phyloP scores from a whole-genome alignment of 2,797 vertebrate genomes.

The Phoebastria nigripes region DNA sequence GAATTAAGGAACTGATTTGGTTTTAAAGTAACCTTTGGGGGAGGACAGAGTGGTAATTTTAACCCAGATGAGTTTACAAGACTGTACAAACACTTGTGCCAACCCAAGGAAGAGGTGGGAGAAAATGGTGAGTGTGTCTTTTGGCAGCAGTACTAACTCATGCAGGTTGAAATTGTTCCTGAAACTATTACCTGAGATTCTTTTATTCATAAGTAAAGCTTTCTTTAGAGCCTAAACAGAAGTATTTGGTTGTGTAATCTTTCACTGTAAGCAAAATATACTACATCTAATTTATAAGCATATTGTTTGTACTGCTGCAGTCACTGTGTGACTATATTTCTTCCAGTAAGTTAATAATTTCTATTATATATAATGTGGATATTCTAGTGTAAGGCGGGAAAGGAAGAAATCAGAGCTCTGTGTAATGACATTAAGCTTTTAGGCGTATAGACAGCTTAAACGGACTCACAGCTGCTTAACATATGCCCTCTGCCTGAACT shows the following conservation, averaged over 20 bases:
- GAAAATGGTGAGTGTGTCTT: background rate
- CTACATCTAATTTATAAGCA: background rate
- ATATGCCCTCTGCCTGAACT: slow-evolving; percentile 68
- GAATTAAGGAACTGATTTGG: background rate
- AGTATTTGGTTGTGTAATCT: background rate
- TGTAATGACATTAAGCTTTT: slow-evolving; percentile 22
- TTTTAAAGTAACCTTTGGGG: background rate
- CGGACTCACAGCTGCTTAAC: slow-evolving; percentile 54
- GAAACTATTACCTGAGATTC: background rate
- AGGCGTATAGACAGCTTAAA: background rate
- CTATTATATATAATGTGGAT: background rate
- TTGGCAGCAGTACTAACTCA: background rate
- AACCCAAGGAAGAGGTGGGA: background rate
- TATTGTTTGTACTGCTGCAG: background rate
- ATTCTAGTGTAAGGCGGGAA: background rate
- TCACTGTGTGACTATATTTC: background rate
- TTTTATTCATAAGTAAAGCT: background rate
- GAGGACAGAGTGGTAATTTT: background rate
- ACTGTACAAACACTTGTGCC: background rate
- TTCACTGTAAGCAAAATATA: background rate
- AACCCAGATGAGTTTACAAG: background rate
- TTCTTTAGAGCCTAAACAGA: background rate
- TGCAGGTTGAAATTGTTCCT: background rate
- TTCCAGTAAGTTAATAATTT: background rate
- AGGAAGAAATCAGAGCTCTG: slow-evolving; percentile 17